Percentiles rank a stretch among this genome's conserved stretches.
Evolutionary conservation across 2,113 vertebrate species (phyloP).

Genomic region (Petrocephalus zakoni): DNA sequence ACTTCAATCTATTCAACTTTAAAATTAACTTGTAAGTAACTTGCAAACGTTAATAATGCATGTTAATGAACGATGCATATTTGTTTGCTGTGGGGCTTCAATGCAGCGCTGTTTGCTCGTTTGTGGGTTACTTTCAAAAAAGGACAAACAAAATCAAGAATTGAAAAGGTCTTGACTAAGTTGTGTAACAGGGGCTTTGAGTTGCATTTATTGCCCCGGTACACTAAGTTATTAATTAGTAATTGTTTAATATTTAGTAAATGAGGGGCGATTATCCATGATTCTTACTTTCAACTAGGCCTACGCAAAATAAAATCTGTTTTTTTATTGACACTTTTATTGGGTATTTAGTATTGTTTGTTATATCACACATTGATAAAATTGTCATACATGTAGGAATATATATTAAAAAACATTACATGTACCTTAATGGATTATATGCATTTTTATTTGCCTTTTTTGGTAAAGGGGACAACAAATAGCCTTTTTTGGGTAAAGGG

Average conservation of each 20-base stretch:
- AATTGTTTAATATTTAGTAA: neutral
- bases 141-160: neutral
- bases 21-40: neutral
- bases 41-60: neutral
- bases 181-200: neutral
- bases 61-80: neutral
- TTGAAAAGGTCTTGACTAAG: neutral
- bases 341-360: neutral
- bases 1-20: neutral
- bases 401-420: neutral
- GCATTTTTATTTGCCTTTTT: neutral
- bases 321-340: neutral
- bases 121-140: neutral
- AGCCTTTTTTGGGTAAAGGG: neutral
- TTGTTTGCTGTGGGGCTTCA: neutral
- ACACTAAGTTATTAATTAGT: neutral
- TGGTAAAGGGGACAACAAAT: neutral
- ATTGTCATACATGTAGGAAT: neutral
- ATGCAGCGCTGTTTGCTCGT: neutral
- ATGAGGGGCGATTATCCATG: neutral
- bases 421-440: neutral
- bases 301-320: neutral
- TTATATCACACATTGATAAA: neutral
- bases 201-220: neutral
- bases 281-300: neutral